Percentiles rank a stretch among this genome's conserved stretches.
Conservation (phyloP, 2,797 vertebrate genomes). For the Chelmon rostratus region DNA sequence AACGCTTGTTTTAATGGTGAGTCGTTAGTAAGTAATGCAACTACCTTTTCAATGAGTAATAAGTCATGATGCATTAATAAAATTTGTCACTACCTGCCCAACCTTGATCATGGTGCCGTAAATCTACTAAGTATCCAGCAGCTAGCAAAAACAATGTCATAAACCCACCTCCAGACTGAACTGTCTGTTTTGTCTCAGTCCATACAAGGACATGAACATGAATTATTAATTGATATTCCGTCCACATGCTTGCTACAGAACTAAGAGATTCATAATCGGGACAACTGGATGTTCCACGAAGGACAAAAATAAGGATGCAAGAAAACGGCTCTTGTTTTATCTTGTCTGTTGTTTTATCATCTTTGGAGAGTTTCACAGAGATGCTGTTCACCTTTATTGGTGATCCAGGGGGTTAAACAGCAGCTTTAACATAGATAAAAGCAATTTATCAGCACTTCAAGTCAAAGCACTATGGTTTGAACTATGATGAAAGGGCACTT, state of each 20-base stretch:
- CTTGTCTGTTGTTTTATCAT: not conserved
- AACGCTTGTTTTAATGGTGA: too few species aligned
- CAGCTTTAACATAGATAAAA: constrained; percentile 30
- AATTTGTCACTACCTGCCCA: not conserved
- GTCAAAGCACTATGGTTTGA: constrained; percentile 44
- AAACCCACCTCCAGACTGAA: constrained; percentile 12
- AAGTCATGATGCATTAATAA: not conserved
- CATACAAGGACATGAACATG: constrained; percentile 27
- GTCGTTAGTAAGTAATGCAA: not conserved
- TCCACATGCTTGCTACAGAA: not conserved
- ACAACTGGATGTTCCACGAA: not conserved
- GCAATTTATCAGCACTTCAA: constrained; percentile 35
- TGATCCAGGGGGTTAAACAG: constrained; percentile 21
- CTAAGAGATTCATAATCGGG: not conserved
- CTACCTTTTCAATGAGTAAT: not conserved
- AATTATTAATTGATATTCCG: too few species aligned
- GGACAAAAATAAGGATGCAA: constrained; percentile 8
- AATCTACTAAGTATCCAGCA: not conserved
- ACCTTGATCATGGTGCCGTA: not conserved
- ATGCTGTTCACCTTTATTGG: constrained; percentile 7
- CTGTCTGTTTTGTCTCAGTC: constrained; percentile 34
- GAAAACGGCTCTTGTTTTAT: not conserved
- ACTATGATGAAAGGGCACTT: constrained; percentile 55
- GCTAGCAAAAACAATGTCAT: not conserved
- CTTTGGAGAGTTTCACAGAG: not conserved